A percentile compares a stretch with the other conserved stretches of the same genome.
These are phyloP conservation scores for Lathamus discolor DNA, from an alignment of 2,113 vertebrate genomes.

Conservation along the genomic window DNA sequence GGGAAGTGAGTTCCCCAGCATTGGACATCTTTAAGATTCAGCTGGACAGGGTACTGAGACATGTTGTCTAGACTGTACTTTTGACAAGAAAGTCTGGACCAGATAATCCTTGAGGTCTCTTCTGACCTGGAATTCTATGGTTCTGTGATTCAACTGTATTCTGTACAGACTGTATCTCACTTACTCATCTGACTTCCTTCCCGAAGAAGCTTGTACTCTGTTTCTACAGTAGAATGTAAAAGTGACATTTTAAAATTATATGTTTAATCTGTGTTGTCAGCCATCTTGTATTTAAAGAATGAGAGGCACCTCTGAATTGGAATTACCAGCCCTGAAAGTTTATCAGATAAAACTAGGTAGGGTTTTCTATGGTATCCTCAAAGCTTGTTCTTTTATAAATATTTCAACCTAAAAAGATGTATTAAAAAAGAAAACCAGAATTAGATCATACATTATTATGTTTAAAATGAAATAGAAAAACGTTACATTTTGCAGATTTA, in stretches of 20 bases:
- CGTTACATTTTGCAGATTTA: not conserved
- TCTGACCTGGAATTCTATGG: not conserved
- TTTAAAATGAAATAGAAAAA: not conserved
- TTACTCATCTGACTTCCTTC: not conserved
- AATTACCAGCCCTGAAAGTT: not conserved
- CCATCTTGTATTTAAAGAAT: not conserved
- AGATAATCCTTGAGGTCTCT: not conserved
- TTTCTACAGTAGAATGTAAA: not conserved
- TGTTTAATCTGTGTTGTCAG: not conserved
- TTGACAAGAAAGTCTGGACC: not conserved
- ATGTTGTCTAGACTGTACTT: not conserved
- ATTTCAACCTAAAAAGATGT: not conserved
- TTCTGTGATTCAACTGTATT: not conserved
- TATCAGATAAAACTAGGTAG: not conserved
- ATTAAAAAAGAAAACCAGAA: not conserved
- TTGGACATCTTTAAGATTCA: not conserved
- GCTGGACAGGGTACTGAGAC: not conserved
- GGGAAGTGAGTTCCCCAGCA: not conserved
- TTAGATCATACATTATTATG: not conserved
- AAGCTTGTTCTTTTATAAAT: not conserved
- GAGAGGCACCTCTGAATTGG: not conserved
- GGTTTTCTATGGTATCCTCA: not conserved
- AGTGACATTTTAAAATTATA: not conserved
- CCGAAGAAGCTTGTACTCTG: not conserved
- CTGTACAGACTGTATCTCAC: not conserved